Conservation (phyloP, 2,113 vertebrate species). For the Entomyzon cyanotis region DNA sequence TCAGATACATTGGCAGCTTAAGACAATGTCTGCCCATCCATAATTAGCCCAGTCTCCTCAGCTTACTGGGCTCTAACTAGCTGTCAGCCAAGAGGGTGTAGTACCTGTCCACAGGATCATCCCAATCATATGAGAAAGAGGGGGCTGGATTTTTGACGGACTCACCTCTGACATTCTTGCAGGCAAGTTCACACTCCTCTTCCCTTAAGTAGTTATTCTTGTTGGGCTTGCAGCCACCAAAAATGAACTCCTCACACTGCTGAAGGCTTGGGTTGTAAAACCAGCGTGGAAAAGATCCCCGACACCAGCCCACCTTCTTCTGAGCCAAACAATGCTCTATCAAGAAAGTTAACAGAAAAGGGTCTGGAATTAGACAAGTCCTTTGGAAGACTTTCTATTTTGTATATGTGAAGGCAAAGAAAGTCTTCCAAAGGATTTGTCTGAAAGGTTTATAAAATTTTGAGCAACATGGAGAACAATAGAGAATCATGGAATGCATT, state of each 20-base stretch:
- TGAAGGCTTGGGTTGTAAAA: constrained; percentile 81
- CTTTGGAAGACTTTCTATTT: not conserved
- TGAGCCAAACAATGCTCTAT: constrained; percentile 88
- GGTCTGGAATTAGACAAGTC: not conserved
- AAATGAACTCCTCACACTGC: constrained; percentile 84
- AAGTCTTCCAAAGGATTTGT: not conserved
- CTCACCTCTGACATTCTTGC: constrained; percentile 75
- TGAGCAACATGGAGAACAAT: not conserved
- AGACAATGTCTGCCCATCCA: not conserved
- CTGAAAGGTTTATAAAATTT: not conserved
- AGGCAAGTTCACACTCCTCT: constrained; percentile 84
- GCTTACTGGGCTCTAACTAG: not conserved
- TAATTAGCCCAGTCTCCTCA: not conserved
- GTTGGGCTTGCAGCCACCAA: constrained; percentile 90
- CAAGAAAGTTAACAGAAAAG: not conserved
- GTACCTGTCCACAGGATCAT: not conserved
- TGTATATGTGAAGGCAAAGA: not conserved
- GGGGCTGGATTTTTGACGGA: not conserved
- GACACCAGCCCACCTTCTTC: constrained; percentile 87
- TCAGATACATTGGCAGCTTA: not conserved
- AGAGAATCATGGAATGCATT: not conserved
- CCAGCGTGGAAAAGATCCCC: constrained; percentile 89
- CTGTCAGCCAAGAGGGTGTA: not conserved
- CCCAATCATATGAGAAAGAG: not conserved
- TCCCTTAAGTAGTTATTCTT: constrained; percentile 88